Percentiles rank a stretch among this genome's conserved stretches.
phyloP scores from a whole-genome alignment of 2,888 invertebrate genomes.

The Lamellibrachia columna region DNA sequence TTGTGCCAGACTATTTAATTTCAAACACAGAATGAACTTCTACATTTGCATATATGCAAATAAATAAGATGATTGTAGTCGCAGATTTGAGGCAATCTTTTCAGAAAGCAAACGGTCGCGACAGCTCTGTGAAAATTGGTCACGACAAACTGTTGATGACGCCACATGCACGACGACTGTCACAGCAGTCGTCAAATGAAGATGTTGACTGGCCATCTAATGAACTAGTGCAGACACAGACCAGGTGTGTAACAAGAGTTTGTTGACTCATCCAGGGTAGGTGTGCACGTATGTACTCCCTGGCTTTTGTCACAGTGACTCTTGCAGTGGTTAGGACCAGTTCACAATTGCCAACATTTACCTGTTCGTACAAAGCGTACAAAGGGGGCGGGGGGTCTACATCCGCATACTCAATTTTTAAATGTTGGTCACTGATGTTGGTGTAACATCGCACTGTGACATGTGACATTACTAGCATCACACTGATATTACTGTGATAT shows the following conservation, averaged over 20 bases:
- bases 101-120: not conserved
- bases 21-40: not conserved
- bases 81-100: not conserved
- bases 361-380: too few species aligned
- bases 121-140: slow-evolving; percentile 2
- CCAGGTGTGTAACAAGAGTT: slow-evolving; percentile 41
- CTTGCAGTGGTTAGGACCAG: too few species aligned
- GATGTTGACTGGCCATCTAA: slow-evolving; percentile 54
- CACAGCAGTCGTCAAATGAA: slow-evolving; percentile 59
- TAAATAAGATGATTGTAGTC: slow-evolving; percentile 13
- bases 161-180: slow-evolving; percentile 47
- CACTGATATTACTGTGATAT: too few species aligned
- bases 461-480: too few species aligned
- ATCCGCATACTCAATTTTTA: too few species aligned
- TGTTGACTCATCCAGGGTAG: not conserved
- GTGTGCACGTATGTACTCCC: too few species aligned
- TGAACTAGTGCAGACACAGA: slow-evolving; percentile 52
- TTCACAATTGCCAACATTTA: too few species aligned
- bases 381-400: too few species aligned
- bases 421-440: too few species aligned
- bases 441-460: too few species aligned
- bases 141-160: slow-evolving; percentile 37
- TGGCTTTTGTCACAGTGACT: too few species aligned
- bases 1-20: not conserved
- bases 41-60: not conserved